These are phyloP conservation scores for Sprattus sprattus DNA, from an alignment of 2,113 vertebrate species.

Conservation along the genomic window DNA sequence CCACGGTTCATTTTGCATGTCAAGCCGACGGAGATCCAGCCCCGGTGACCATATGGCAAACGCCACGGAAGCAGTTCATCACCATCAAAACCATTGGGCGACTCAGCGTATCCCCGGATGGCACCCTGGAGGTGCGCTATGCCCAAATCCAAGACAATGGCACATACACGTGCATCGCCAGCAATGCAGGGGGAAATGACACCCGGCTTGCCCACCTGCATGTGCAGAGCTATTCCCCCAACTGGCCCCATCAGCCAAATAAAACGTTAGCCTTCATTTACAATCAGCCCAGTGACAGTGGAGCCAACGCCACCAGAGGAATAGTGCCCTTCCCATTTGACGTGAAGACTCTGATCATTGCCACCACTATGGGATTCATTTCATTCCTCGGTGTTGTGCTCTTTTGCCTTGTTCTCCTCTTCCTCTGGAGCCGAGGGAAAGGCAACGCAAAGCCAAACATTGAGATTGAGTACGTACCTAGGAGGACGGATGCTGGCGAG, in stretches of 20 bases:
- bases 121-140: constrained; percentile 94
- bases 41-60: constrained; percentile 90
- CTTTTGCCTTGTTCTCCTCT: constrained; percentile 96
- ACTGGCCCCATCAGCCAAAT: constrained; percentile 96
- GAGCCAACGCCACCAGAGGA: constrained; percentile 88
- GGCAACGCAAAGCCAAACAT: constrained; percentile 95
- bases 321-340: constrained; percentile 94
- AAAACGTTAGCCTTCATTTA: constrained; percentile 98
- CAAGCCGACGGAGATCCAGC: constrained; percentile 89
- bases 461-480: constrained; percentile 94
- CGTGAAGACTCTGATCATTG: constrained; percentile 97
- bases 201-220: constrained; percentile 91
- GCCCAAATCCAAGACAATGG: constrained; percentile 98
- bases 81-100: constrained; percentile 90
- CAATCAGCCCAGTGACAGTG: constrained; percentile 93
- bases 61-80: constrained; percentile 92
- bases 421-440: constrained; percentile 97
- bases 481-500: constrained; percentile 87
- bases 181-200: constrained; percentile 95
- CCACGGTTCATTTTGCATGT: constrained; percentile 89
- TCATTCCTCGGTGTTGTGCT: constrained; percentile 97
- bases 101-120: constrained; percentile 87
- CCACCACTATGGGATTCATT: constrained; percentile 99
- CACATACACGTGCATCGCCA: constrained; percentile 92
- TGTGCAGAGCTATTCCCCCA: constrained; percentile 96